phyloP scores from a whole-genome alignment of 2,888 invertebrate genomes.

The Amphimallon solstitiale region DNA sequence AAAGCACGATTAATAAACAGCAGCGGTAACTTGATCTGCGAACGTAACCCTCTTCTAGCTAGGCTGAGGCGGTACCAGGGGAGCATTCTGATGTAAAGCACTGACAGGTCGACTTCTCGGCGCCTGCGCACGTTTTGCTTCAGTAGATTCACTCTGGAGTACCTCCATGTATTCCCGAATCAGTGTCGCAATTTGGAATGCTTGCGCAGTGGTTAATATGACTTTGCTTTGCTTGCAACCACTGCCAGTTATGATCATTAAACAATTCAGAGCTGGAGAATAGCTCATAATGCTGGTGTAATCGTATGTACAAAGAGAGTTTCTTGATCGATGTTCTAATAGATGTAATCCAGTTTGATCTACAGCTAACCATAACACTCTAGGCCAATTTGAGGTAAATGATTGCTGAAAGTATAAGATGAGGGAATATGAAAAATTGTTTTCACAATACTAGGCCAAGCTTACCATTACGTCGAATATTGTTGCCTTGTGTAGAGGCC shows the following conservation, averaged over 20 bases:
- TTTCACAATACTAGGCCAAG: slow-evolving; percentile 36
- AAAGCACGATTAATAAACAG: slow-evolving; percentile 50
- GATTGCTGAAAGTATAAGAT: slow-evolving; percentile 76
- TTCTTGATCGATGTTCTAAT: slow-evolving; percentile 87
- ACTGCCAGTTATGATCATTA: slow-evolving; percentile 92
- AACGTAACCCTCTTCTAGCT: slow-evolving; percentile 67
- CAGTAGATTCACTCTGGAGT: slow-evolving; percentile 52
- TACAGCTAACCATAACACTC: slow-evolving; percentile 91
- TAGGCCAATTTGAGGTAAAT: slow-evolving; percentile 95
- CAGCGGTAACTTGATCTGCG: slow-evolving; percentile 61
- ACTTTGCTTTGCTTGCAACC: slow-evolving; percentile 91
- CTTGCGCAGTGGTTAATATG: slow-evolving; percentile 91
- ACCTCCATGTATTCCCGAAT: slow-evolving; percentile 89
- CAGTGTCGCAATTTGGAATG: slow-evolving; percentile 91
- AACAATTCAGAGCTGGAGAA: slow-evolving; percentile 89
- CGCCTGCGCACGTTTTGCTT: slow-evolving; percentile 55
- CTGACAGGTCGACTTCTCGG: slow-evolving; percentile 64
- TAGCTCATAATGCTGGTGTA: slow-evolving; percentile 90
- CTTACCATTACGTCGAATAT: slow-evolving; percentile 93
- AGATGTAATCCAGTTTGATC: slow-evolving; percentile 93
- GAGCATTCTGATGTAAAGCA: slow-evolving; percentile 63
- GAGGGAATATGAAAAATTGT: slow-evolving; percentile 6
- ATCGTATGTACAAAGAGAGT: slow-evolving; percentile 90
- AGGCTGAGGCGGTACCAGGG: slow-evolving; percentile 70
- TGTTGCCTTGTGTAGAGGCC: slow-evolving; percentile 92